Evolutionary conservation across 1,140 invertebrate genomes (phyloP).

Genomic region (Hypothenemus hampei): DNA sequence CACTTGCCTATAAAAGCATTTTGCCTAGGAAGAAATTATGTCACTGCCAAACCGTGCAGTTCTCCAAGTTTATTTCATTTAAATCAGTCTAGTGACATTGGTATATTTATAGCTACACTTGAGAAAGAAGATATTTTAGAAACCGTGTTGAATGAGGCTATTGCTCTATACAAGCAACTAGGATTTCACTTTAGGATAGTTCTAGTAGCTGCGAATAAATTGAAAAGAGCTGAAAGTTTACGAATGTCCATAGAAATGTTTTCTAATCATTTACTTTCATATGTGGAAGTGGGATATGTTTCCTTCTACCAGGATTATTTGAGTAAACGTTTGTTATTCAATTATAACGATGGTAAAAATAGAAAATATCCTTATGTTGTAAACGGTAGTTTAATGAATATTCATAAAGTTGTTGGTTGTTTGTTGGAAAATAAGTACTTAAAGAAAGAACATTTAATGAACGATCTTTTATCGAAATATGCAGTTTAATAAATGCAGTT

Average conservation of each 20-base stretch:
- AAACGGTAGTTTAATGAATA: conserved; percentile 58
- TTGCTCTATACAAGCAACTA: conserved; percentile 52
- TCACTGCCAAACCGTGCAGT: conserved; percentile 44
- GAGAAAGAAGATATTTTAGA: conserved; percentile 46
- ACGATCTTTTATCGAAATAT: conserved; percentile 20
- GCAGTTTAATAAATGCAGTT: conserved; percentile 5
- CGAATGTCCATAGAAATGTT: conserved; percentile 62
- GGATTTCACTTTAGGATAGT: conserved; percentile 59
- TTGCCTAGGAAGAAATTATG: conserved; percentile 58
- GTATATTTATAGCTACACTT: conserved; percentile 53
- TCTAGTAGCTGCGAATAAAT: conserved; percentile 50
- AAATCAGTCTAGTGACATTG: conserved; percentile 56
- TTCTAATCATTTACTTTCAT: conserved; percentile 53
- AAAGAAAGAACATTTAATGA: conserved; percentile 29
- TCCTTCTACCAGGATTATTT: conserved; percentile 60
- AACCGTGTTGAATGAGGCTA: conserved; percentile 46
- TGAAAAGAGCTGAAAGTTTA: conserved; percentile 57
- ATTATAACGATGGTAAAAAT: conserved; percentile 50
- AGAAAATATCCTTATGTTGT: conserved; percentile 54
- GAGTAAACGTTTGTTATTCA: conserved; percentile 62
- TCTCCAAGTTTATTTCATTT: conserved; percentile 53
- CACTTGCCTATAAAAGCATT: conserved; percentile 58
- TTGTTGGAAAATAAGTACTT: conserved; percentile 54
- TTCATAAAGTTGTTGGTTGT: conserved; percentile 60
- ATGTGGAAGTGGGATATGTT: conserved; percentile 62